phyloP scores from a whole-genome alignment of 2,888 invertebrate species.

The Eilema griseolum region DNA sequence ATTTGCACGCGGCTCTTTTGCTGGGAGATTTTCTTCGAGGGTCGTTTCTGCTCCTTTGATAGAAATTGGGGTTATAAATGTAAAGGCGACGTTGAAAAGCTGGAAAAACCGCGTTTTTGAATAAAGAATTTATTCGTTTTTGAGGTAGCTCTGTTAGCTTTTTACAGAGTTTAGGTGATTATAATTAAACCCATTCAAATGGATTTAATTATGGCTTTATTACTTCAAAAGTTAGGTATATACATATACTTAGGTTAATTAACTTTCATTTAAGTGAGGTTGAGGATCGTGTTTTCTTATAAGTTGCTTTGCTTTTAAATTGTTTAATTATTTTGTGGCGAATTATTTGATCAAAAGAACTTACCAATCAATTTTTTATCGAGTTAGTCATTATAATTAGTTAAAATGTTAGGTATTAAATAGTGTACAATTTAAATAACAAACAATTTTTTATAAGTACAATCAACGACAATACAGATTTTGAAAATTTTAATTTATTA shows the following conservation, averaged over 20 bases:
- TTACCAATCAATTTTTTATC: no score
- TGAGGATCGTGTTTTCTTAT: not conserved
- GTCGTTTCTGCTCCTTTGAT: slow-evolving; percentile 39
- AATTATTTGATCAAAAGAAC: no score
- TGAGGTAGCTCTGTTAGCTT: slow-evolving; percentile 11
- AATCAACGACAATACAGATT: no score
- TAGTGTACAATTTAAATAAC: no score
- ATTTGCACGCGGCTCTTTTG: slow-evolving; percentile 44
- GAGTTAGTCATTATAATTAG: no score
- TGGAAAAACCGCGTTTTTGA: slow-evolving; percentile 23
- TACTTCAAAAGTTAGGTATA: not conserved
- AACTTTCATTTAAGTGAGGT: not conserved
- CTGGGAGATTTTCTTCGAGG: slow-evolving; percentile 43
- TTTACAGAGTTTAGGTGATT: not conserved
- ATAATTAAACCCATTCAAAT: not conserved
- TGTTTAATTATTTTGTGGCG: not conserved
- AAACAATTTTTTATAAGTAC: no score
- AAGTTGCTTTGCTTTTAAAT: not conserved
- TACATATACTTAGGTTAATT: not conserved
- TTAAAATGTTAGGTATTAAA: no score
- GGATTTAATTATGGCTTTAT: no score
- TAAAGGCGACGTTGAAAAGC: slow-evolving; percentile 33
- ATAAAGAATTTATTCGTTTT: slow-evolving; percentile 28
- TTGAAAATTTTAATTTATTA: no score
- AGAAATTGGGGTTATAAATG: slow-evolving; percentile 43